Base-by-base conservation (phyloP, 2,113 vertebrate species). In the Thunnus thynnus region DNA sequence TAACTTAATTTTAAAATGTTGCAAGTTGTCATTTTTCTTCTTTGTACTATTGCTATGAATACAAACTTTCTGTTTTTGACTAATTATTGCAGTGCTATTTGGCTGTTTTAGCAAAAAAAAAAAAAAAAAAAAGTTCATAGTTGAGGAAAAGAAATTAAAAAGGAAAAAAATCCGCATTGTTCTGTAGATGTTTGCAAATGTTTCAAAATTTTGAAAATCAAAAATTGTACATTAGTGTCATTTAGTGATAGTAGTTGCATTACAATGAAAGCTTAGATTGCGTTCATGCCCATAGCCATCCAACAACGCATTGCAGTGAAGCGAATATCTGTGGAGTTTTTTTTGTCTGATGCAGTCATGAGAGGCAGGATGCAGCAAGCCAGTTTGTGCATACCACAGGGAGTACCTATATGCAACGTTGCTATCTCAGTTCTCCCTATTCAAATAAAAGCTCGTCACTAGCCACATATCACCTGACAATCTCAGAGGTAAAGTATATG, bases 311-410 rank as follows among this genome's bases (percentile, higher is more conserved):
- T 85, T 85, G 91, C 93, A 93, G 93, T 88, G 80, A 87, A 91
- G 91, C 94, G 94, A 91, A 89, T 94, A 94, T 95, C 91, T 91
- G 90, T 92, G 88, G 84, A 82, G 80, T 88, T 86, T 81, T 85
- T 88, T 81, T 82, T 82, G 85, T 91, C 72, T 82, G 87, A 89
- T 83, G 83, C 83, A 82, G 83, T 77, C 70, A 70, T 68, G 72
- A 81, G 18, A 77, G 70, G 61, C 51, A 56, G 80, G 72, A 86
- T 81, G 85, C 86, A 78, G 80, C 67, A 20, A 81, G 82, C 68
- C 88, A 76, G 80, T 83, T 83, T 90, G 85, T 77, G 80, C 78
- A 86, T 71, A 80, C 78, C 72, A 78, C 81, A 78, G 80, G 82
- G 86, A 89, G 85, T 30, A 36, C 22, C 50, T 78, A 76, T 78